Evolutionary conservation across 2,113 vertebrate species (phyloP), one percentile per base, ranked within the genome.

Genomic region (Onychostoma macrolepis): DNA sequence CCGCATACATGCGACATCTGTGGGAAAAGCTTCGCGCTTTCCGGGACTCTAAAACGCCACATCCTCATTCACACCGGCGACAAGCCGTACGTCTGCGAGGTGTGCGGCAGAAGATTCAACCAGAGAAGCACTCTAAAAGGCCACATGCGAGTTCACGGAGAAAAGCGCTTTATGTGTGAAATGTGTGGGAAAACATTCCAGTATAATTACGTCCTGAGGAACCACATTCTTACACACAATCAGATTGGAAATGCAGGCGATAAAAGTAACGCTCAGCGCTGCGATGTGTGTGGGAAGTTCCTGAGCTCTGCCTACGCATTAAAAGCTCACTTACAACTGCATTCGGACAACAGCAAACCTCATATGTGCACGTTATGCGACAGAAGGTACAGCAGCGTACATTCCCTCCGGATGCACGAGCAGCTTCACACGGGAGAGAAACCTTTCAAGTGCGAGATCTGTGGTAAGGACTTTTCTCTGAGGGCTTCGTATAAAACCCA

Each of bases 71-170:
- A 95, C 92, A 93, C 92, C 0, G 93, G 92, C 0, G 90, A 93
- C 0, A 95, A 94, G 88, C 88, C 93, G 0, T 95, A 94, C 89
- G 94, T 95, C 93, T 95, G 94, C 1, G 94, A 91, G 77, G 90
- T 87, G 53, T 95, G 94, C 41, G 90, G n/a, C 24, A 93, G 91
- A 72, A 56, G 69, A 28, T 84, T 84, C 48, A 84, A 38, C 30
- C 83, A 84, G 13, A 72, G 83, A 75, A 84, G 83, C 48, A 56
- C 67, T 19, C 69, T 84, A 2, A 84, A 84, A 74, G 48, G 67
- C 8, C 83, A 84, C 69, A 74, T 84, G 83, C 48, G 33, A 6
- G 69, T 84, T 2, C 83, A 84, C 2, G 83, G 83, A 19, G 69
- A 84, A 21, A 74, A 74, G 4, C 45, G 50, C 0, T 84, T 74